Evolutionary conservation across 2,113 vertebrate species (phyloP).

Genomic region (Zapus hudsonius): DNA sequence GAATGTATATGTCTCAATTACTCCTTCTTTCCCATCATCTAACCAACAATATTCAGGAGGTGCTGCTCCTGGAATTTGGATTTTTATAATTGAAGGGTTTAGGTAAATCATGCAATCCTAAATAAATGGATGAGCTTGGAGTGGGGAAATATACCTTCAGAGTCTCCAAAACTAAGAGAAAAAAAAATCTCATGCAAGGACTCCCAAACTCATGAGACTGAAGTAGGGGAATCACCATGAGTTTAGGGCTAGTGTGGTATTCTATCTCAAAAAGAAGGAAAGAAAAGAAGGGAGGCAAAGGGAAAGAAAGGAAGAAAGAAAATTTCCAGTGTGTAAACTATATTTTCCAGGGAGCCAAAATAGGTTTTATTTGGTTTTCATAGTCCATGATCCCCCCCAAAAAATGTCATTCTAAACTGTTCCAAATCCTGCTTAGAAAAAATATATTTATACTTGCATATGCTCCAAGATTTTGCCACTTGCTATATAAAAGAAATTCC

Average conservation of each 20-base stretch:
- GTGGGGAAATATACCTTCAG: neutral
- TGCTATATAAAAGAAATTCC: conserved; percentile 36
- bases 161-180: neutral
- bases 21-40: neutral
- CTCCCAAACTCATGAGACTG: too few species aligned
- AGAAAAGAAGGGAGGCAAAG: neutral
- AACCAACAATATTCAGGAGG: neutral
- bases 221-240: too few species aligned
- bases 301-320: neutral
- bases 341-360: neutral
- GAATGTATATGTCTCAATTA: neutral
- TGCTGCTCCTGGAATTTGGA: neutral
- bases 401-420: neutral
- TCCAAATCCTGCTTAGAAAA: conserved; percentile 1
- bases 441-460: neutral
- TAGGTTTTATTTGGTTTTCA: conserved; percentile 34
- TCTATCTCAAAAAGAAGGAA: neutral
- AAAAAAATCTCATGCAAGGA: too few species aligned
- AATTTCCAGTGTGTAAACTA: neutral
- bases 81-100: neutral
- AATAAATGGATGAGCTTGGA: neutral
- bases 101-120: conserved; percentile 4
- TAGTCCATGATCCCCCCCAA: neutral
- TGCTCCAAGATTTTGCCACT: conserved; percentile 20
- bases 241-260: too few species aligned